phyloP scores from a whole-genome alignment of 2,888 invertebrate species.

The Strigamia transsilvanica region DNA sequence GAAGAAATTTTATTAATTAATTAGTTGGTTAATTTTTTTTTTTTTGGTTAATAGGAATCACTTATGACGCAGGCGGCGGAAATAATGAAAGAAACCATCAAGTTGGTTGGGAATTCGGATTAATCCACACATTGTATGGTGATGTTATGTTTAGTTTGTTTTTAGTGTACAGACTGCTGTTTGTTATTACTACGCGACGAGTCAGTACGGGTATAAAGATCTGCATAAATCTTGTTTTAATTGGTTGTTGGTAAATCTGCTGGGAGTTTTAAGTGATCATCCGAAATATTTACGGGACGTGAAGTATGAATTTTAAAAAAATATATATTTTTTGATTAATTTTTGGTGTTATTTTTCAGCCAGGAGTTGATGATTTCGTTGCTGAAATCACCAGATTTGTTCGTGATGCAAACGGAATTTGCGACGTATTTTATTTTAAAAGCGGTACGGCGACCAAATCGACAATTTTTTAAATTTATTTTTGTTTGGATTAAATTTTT shows the following conservation, averaged over 20 bases:
- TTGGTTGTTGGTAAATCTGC: slow-evolving; percentile 76
- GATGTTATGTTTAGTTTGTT: slow-evolving; percentile 59
- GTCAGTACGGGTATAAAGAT: slow-evolving; percentile 74
- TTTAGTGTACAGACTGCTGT: slow-evolving; percentile 71
- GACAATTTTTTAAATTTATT: too few relatives aligned
- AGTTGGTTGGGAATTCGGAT: slow-evolving; percentile 65
- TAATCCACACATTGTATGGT: not conserved
- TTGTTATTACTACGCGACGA: slow-evolving; percentile 74
- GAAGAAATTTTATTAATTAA: not conserved
- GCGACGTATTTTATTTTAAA: slow-evolving; percentile 76
- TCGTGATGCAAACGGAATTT: slow-evolving; percentile 81
- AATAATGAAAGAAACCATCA: slow-evolving; percentile 79
- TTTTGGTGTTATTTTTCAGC: slow-evolving; percentile 61
- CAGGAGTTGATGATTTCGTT: slow-evolving; percentile 73
- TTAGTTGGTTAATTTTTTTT: too few relatives aligned
- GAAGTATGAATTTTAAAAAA: slow-evolving; percentile 61
- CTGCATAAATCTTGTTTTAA: slow-evolving; percentile 69
- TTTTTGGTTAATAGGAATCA: slow-evolving; percentile 70
- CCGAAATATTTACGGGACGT: slow-evolving; percentile 71
- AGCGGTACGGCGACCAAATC: slow-evolving; percentile 62
- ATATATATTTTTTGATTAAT: too few relatives aligned
- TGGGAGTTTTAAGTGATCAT: slow-evolving; percentile 70
- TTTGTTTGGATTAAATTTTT: not conserved
- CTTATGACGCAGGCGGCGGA: slow-evolving; percentile 77
- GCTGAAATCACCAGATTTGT: slow-evolving; percentile 72